Evolutionary conservation across 2,113 vertebrate species (phyloP).

Genomic region (Phalacrocorax carbo): DNA sequence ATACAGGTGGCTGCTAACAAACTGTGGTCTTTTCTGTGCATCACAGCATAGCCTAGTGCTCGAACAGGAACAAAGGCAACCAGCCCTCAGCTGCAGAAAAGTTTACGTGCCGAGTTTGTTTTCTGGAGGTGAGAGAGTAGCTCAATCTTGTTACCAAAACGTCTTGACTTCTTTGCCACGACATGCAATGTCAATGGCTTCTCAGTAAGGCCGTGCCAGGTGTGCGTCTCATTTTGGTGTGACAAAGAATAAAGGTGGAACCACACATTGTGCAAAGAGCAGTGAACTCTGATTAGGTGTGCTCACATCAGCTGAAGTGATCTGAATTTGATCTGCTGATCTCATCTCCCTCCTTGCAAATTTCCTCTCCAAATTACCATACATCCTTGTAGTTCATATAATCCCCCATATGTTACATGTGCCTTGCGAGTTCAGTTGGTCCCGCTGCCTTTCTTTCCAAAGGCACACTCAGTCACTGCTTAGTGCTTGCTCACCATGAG

Average conservation of each 20-base stretch:
- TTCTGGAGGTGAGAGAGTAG: neutral
- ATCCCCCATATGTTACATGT: neutral
- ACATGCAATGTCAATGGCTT: neutral
- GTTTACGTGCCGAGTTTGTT: neutral
- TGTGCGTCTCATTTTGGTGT: neutral
- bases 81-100: too few species aligned
- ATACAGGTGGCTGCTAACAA: neutral
- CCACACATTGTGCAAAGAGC: neutral
- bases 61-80: neutral
- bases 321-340: neutral
- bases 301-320: neutral
- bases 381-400: neutral
- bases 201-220: neutral
- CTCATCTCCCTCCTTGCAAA: neutral
- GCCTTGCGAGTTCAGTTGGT: neutral
- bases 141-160: neutral
- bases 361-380: neutral
- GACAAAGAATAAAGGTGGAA: neutral
- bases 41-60: fast-evolving
- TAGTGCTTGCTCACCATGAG: neutral
- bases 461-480: neutral
- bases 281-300: fast-evolving
- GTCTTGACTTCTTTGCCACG: neutral
- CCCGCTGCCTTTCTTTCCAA: neutral
- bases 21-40: neutral